Base-by-base conservation (phyloP, 2,797 vertebrate genomes). In the Coranthus polyacanthus region DNA sequence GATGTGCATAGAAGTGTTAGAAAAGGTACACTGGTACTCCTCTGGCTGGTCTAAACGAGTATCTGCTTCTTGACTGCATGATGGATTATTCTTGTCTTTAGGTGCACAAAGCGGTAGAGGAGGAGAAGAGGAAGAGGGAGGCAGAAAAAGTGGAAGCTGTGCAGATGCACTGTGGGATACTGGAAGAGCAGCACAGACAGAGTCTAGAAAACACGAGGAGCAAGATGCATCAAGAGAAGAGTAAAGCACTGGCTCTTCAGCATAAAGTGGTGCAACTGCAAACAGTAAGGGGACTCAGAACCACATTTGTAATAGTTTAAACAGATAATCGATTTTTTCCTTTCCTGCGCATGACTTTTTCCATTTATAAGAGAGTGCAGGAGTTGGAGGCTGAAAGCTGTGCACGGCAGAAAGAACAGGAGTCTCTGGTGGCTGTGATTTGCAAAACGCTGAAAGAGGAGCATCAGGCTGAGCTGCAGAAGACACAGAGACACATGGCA, bases 251-350 rank as follows among this genome's bases (percentile, higher is more conserved):
- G 5, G 59, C 80, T 66, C 58, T 93, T 61, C 92, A 90, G 54
- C 87, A 80, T 8, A 78, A 93, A 88, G 79, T 87, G 5, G 41
- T 49, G 51, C 83, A 94, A 75, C 84, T 96, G 2, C 90, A 90
- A 76, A 81, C 78, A 76, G 95, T 96, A 62, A 84, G 92, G 1
- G 3, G 16, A 39, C 44, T 44, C n/a, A 0, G 36, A 46, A n/a
- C 24, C 26, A 52, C 1, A 50, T 47, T 29, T 29, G 6, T 17
- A 38, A 1, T 15, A 12, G 12, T 1, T 21, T 34, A 59, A 34
- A 37, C 34, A 36, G 50, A 15, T 26, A 66, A 37, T 38, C 3
- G 0, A 21, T 16, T 21, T 37, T 13, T n/a, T n/a, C n/a, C n/a
- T n/a, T n/a, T n/a, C n/a, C n/a, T n/a, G n/a, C n/a, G n/a, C n/a